Percentiles rank a stretch among this genome's conserved stretches.
Evolutionary conservation across 2,113 vertebrate genomes (phyloP).

Genomic region (Spheniscus mendiculus): DNA sequence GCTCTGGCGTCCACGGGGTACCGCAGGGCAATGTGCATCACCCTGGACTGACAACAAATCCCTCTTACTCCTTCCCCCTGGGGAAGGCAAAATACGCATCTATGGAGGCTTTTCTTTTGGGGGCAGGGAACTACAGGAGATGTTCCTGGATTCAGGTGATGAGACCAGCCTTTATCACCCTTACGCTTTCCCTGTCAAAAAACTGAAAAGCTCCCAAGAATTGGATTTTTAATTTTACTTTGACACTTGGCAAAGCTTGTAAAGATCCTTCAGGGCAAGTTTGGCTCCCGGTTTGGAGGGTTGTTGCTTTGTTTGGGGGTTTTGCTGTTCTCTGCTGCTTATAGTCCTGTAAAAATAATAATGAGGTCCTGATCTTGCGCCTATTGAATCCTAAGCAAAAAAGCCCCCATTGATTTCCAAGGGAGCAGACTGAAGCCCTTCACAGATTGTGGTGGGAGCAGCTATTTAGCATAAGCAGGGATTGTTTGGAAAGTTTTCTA

Average conservation of each 20-base stretch:
- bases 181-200: not conserved
- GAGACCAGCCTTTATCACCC: not conserved
- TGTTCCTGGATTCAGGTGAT: not conserved
- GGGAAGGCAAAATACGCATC: not conserved
- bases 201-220: not conserved
- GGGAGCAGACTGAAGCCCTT: conserved; percentile 23
- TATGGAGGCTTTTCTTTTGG: not conserved
- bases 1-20: rapidly evolving
- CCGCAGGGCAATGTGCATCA: not conserved
- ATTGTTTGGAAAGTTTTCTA: conserved; percentile 48
- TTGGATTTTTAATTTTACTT: not conserved
- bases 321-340: not conserved
- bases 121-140: not conserved
- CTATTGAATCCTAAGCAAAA: conserved; percentile 30
- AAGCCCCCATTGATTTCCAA: conserved; percentile 38
- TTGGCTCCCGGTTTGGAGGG: not conserved
- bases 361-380: conserved; percentile 14
- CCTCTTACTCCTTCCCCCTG: not conserved
- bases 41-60: not conserved
- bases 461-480: conserved; percentile 50
- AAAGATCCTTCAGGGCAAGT: not conserved
- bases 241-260: conserved; percentile 3
- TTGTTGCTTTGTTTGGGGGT: conserved; percentile 9
- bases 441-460: conserved; percentile 33
- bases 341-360: conserved; percentile 40